Percentiles rank a stretch among this genome's conserved stretches.
Evolutionary conservation across 2,888 invertebrate genomes (phyloP).

Genomic region (Brenthis ino): DNA sequence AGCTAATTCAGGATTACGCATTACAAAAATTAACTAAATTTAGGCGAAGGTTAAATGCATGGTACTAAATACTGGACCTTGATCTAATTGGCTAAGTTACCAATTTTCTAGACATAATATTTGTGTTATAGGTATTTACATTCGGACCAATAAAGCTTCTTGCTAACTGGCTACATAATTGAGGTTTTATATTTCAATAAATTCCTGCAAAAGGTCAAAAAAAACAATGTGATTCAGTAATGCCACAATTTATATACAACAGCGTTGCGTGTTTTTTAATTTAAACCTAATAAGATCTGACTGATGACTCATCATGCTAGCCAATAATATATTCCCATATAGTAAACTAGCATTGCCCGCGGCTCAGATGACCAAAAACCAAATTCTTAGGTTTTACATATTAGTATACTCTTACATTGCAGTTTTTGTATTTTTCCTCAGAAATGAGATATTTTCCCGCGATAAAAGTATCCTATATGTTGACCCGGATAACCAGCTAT

Average conservation of each 20-base stretch:
- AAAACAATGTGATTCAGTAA: background rate
- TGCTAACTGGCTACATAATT: background rate
- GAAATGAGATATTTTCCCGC: too few relatives aligned
- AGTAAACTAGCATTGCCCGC: background rate
- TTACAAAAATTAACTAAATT: constrained; percentile 63
- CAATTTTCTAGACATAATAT: constrained; percentile 24
- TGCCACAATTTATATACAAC: background rate
- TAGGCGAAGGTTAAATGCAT: constrained; percentile 48
- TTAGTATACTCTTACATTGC: too few relatives aligned
- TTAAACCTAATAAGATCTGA: too few relatives aligned
- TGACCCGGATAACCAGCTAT: too few relatives aligned
- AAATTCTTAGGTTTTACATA: too few relatives aligned
- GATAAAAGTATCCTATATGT: too few relatives aligned
- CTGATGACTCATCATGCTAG: background rate
- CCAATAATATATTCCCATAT: background rate
- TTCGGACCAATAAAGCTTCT: background rate
- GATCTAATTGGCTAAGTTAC: constrained; percentile 56
- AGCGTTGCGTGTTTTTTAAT: background rate
- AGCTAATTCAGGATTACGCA: constrained; percentile 67
- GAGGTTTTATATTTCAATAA: background rate
- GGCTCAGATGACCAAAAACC: too few relatives aligned
- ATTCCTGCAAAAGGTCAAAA: background rate
- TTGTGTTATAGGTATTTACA: constrained; percentile 16
- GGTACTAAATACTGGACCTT: constrained; percentile 51
- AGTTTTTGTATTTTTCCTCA: too few relatives aligned